A percentile compares a stretch with the other conserved stretches of the same genome.
phyloP scores from a whole-genome alignment of 1,140 invertebrate genomes.

The Teleopsis dalmanni region DNA sequence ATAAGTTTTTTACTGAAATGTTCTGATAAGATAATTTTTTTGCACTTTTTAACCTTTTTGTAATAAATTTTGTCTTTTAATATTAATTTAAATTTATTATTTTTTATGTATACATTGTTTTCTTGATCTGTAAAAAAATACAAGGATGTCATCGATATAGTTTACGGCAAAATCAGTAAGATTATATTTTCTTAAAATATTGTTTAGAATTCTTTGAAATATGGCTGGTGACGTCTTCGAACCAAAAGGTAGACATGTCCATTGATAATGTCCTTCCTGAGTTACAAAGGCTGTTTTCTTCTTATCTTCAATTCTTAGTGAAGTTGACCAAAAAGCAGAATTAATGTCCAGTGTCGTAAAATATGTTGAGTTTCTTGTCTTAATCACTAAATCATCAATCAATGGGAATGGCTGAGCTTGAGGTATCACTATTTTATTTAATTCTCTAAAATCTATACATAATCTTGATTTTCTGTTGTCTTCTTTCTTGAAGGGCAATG shows the following conservation, averaged over 20 bases:
- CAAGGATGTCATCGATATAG: too few relatives aligned
- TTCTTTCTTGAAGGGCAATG: constrained; percentile 37
- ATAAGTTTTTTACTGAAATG: constrained; percentile 11
- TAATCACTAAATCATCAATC: constrained; percentile 33
- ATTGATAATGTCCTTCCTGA: constrained; percentile 38
- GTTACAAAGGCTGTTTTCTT: constrained; percentile 41
- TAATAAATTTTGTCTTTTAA: constrained; percentile 9
- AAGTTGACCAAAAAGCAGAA: constrained; percentile 44
- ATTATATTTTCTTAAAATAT: too few relatives aligned
- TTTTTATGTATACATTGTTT: constrained; percentile 24
- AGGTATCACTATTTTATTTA: constrained; percentile 39
- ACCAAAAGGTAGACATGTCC: constrained; percentile 31
- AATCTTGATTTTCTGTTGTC: constrained; percentile 30
- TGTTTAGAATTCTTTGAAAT: too few relatives aligned
- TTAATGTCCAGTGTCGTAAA: constrained; percentile 40
- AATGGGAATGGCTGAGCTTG: constrained; percentile 34
- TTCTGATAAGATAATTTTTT: constrained; percentile 23
- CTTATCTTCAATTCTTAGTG: constrained; percentile 29
- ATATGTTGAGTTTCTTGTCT: constrained; percentile 32
- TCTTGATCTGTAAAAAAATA: constrained; percentile 11
- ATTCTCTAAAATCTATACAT: constrained; percentile 36
- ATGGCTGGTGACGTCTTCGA: constrained; percentile 34
- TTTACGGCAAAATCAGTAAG: too few relatives aligned
- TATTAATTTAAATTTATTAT: constrained; percentile 11
- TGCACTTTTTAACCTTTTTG: constrained; percentile 20